phyloP scores from a whole-genome alignment of 1,140 invertebrate species.

The Pseudomyrmex concolor region DNA sequence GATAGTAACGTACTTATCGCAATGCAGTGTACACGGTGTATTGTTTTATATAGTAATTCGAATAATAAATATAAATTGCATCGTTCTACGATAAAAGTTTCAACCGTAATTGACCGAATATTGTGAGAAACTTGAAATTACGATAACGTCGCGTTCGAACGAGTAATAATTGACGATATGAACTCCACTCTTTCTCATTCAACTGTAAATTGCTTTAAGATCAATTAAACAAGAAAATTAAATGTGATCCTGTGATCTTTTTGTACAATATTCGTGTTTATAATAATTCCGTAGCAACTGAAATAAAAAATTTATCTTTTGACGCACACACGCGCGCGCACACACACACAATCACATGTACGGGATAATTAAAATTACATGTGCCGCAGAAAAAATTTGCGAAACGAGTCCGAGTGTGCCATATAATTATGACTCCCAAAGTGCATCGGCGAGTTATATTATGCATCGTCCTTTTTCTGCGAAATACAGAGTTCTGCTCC shows the following conservation, averaged over 20 bases:
- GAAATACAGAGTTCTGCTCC: not conserved
- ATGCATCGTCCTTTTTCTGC: constrained; percentile 8
- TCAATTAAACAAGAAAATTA: not conserved
- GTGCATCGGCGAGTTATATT: constrained; percentile 17
- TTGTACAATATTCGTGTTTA: not conserved
- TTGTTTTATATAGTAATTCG: no score
- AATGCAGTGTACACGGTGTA: no score
- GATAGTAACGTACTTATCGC: no score
- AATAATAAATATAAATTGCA: no score
- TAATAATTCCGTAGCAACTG: not conserved
- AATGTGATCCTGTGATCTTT: not conserved
- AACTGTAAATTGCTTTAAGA: not conserved
- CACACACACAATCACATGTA: no score
- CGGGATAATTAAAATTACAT: not conserved
- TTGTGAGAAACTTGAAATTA: not conserved
- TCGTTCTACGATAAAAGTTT: no score
- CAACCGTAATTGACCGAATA: not conserved
- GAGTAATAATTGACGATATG: not conserved
- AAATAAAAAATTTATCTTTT: not conserved
- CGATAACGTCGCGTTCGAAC: not conserved
- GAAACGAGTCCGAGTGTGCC: not conserved
- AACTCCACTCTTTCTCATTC: not conserved
- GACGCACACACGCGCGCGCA: no score
- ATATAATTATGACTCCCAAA: constrained; percentile 11
- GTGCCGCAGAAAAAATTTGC: not conserved